Base-by-base conservation (phyloP, 2,888 invertebrate species). In the Colletes collaris region DNA sequence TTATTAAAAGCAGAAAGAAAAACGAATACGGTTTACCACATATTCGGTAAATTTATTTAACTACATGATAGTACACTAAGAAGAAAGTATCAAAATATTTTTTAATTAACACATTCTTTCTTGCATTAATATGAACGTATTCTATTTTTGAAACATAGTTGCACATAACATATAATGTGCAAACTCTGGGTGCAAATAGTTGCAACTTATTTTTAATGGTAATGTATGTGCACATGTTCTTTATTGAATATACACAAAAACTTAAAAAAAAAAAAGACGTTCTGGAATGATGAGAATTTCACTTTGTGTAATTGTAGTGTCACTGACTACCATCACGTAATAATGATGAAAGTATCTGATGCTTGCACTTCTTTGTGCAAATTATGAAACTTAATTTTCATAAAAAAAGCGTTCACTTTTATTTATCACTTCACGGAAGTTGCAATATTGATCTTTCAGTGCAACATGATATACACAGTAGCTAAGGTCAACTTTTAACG, bases 1-100 rank as follows among this genome's bases (percentile, higher is more conserved):
- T 72, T 59, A 37, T 46, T 50, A 52, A 44, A 5, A 72, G n/a
- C 71, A 70, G 63, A 46, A 64, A 72, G n/a, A 56, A 44, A 53
- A 55, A 27, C 50, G 6, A 5, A 52, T 11, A 64, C 1, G 0
- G 13, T 13, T 68, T 63, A 52, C 35, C 2, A 0, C 10, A 44
- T 10, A 27, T 16, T 37, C 10, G 37, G 53, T 71, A 70, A 3
- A 16, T 16, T 16, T 16, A 40, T 11, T 10, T 74, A 50, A 63
- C 55, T 40, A 4, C 2, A 11, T 8, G 19, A 62, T 63, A 67
- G 6, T 7, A 19, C 3, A n/a, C 11, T 7, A 19, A 27, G 13
- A 16, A 10, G 16, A n/a, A 44, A 44, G 35, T 59, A 40, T 10
- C 40, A 40, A 52, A 59, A 44, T 7, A 7, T 7, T 44, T 44